Percentiles rank a stretch among this genome's conserved stretches.
These are phyloP conservation scores for Egretta garzetta DNA, from an alignment of 2,113 vertebrate genomes.

Conservation along the genomic window DNA sequence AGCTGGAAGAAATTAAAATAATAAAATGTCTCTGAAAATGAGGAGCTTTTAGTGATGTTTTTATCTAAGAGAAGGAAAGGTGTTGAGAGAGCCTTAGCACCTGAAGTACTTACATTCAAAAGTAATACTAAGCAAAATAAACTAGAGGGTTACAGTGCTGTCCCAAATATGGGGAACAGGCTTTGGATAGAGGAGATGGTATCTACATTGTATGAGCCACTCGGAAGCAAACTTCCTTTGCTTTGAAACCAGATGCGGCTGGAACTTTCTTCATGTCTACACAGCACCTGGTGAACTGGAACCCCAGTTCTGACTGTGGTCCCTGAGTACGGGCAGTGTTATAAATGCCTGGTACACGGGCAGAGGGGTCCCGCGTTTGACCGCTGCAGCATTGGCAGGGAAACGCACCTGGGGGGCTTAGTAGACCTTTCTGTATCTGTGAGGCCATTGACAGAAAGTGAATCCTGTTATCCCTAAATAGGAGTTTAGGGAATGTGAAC, in stretches of 20 bases:
- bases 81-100: neutral
- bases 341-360: neutral
- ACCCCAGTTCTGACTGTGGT: neutral
- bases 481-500: neutral
- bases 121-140: neutral
- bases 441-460: neutral
- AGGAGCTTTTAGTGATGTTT: neutral
- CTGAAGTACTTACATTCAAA: neutral
- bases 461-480: constrained; percentile 2
- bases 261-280: neutral
- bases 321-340: neutral
- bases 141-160: neutral
- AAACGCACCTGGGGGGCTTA: neutral
- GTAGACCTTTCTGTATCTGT: neutral
- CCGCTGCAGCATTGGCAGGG: neutral
- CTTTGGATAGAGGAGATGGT: neutral
- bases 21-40: neutral
- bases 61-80: neutral
- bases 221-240: neutral
- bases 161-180: neutral
- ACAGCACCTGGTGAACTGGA: neutral
- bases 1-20: neutral
- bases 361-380: neutral
- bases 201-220: neutral
- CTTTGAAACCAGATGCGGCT: neutral